Percentiles rank a stretch among this genome's conserved stretches.
These are phyloP conservation scores for Cydia strobilella DNA, from an alignment of 1,140 invertebrate genomes.

Conservation along the genomic window DNA sequence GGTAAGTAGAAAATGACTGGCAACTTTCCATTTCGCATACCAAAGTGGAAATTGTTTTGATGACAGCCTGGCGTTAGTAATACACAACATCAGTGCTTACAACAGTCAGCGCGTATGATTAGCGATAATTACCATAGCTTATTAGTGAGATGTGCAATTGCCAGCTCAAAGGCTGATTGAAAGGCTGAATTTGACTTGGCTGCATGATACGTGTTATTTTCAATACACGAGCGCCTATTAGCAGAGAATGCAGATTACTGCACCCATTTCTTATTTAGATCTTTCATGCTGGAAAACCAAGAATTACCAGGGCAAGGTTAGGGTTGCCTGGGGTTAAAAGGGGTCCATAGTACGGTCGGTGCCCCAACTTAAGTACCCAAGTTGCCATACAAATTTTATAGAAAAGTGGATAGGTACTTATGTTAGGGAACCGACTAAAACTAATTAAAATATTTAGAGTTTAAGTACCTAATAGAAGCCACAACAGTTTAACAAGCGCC, in stretches of 20 bases:
- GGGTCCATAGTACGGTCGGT: too few species aligned
- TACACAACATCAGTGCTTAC: conserved; percentile 8
- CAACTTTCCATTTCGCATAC: conserved; percentile 11
- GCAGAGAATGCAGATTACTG: background rate
- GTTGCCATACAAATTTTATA: too few species aligned
- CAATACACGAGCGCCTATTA: background rate
- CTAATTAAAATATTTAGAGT: too few species aligned
- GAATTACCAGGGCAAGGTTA: too few species aligned
- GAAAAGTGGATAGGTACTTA: too few species aligned
- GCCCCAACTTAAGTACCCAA: too few species aligned
- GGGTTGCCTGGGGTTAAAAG: too few species aligned
- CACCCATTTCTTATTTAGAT: background rate
- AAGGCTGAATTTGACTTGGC: background rate
- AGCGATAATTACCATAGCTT: conserved; percentile 11
- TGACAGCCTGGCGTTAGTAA: conserved; percentile 8
- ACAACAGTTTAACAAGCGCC: too few species aligned
- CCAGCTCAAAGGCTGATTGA: conserved; percentile 6
- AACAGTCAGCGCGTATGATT: conserved; percentile 1
- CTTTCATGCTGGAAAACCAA: too few species aligned
- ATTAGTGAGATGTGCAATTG: conserved; percentile 24
- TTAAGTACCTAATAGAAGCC: too few species aligned
- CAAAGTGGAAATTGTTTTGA: conserved; percentile 13
- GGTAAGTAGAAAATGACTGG: conserved; percentile 4
- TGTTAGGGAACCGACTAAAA: too few species aligned
- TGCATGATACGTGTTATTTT: conserved; percentile 15